Base-by-base conservation (phyloP, 2,888 invertebrate species). In the Alcis repandata region DNA sequence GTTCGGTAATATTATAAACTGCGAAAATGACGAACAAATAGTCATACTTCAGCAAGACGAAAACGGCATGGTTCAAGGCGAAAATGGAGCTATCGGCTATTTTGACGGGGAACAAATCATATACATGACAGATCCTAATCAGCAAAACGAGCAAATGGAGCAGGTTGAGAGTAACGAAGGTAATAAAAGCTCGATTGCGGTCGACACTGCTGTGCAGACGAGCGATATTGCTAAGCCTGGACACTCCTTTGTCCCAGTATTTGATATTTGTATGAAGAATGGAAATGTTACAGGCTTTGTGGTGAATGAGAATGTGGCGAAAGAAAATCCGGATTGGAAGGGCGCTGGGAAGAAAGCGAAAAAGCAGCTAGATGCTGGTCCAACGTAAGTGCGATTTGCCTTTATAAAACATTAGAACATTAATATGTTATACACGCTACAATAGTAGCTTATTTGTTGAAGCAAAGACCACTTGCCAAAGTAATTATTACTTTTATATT, bases 241-340 rank as follows among this genome's bases (percentile, higher is more conserved):
- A n/a, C 75, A 76, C 41, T 73, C 79, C n/a, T 67, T 76, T 13
- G 49, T 79, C 53, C 83, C 82, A 13, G 77, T 80, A 45, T 83
- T 83, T 53, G 82, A 83, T 70, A 77, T 82, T 40, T 75, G 76
- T 68, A 80, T 82, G 82, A 82, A 80, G 63, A 77, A 80, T 59
- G 83, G 83, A 7, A 80, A 81, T 72, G 79, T 81, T 19, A 79
- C 79, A 0, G 82, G 79, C 22, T 81, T 79, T 59, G 74, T 82
- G 60, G 75, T 80, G 2, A 73, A 78, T 56, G 70, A 80, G 64
- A 72, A 73, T 53, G 51, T 67, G 10, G 69, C 72, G 11, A 64
- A 69, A 15, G 67, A 69, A 11, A 57, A 73, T 32, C 71, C 75
- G 63, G 69, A 71, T 38, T 67, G 56, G 45, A 45, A 71, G 20